Evolutionary conservation across 2,113 vertebrate species (phyloP), one percentile per base, ranked within the genome.

Genomic region (Neogobius melanostomus): DNA sequence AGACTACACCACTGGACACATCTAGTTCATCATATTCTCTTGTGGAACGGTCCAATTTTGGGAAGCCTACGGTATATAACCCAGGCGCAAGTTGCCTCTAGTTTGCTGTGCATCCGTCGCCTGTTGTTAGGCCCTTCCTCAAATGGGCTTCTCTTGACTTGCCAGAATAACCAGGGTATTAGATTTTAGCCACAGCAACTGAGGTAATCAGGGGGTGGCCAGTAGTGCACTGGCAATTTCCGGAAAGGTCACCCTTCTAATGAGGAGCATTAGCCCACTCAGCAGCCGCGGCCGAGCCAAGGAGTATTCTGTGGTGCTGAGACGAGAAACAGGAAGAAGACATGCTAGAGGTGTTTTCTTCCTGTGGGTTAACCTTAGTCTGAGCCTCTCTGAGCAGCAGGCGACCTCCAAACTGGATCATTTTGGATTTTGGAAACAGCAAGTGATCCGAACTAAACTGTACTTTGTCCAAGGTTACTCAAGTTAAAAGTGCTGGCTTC

Each of bases 181-280:
- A 84, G 72, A 87, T 85, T 84, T 69, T 61, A 68, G 76, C 67
- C 76, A 75, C 77, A 79, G 79, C 77, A 78, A 83, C 82, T 66
- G 81, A 75, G 72, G 71, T 87, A 85, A 90, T 91, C 82, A 80
- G 82, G 61, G 51, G 80, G 78, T 74, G 74, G 75, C 51, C 78
- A 75, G 71, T 64, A 79, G 80, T 61, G 76, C 71, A 36, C 49
- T 6, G 14, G 82, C 86, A 85, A 88, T 88, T 90, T 90, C 83
- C 68, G 48, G 74, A 91, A 90, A 90, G 88, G 88, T 90, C 80
- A 88, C 83, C 79, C 76, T 66, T 80, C 82, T 90, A 91, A 90
- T 90, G 90, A 88, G 74, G 75, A 86, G 80, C 80, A 90, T 87
- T 83, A 82, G 74, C 86, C 75, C 76, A 77, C 78, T 81, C 74